Conservation (phyloP, 1,140 invertebrate genomes). For the Brachionus manjavacas region DNA sequence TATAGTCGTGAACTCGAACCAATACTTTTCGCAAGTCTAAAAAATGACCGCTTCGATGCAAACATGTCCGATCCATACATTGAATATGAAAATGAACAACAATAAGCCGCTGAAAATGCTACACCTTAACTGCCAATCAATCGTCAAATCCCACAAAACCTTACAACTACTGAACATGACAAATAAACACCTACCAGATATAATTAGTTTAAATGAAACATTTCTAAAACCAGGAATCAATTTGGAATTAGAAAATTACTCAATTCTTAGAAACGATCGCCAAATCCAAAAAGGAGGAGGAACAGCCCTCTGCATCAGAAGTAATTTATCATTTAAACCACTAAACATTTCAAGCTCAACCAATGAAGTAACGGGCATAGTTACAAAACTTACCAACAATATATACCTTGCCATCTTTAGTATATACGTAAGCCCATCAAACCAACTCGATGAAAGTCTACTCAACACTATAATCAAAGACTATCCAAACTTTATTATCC, state of each 20-base stretch:
- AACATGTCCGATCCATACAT: too few species aligned
- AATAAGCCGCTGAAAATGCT: too few species aligned
- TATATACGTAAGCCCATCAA: not conserved
- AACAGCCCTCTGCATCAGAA: not conserved
- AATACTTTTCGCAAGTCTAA: too few species aligned
- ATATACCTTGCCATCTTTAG: not conserved
- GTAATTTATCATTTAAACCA: not conserved
- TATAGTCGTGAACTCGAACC: too few species aligned
- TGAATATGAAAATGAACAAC: too few species aligned
- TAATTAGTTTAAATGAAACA: not conserved
- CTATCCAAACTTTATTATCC: not conserved
- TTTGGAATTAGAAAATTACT: not conserved
- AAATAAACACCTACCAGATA: not conserved
- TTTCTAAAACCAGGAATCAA: not conserved
- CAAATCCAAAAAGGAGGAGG: not conserved
- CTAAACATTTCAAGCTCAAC: not conserved
- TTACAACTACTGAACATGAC: too few species aligned
- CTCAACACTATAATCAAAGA: not conserved
- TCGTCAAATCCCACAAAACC: too few species aligned
- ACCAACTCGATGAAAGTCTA: not conserved
- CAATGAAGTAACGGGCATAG: not conserved
- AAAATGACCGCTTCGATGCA: too few species aligned
- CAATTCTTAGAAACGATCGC: not conserved
- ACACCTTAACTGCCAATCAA: too few species aligned
- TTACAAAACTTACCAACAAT: not conserved